Evolutionary conservation across 1,140 invertebrate species (phyloP), one percentile per base, ranked within the genome.

Genomic region (Sitobion miscanthi): DNA sequence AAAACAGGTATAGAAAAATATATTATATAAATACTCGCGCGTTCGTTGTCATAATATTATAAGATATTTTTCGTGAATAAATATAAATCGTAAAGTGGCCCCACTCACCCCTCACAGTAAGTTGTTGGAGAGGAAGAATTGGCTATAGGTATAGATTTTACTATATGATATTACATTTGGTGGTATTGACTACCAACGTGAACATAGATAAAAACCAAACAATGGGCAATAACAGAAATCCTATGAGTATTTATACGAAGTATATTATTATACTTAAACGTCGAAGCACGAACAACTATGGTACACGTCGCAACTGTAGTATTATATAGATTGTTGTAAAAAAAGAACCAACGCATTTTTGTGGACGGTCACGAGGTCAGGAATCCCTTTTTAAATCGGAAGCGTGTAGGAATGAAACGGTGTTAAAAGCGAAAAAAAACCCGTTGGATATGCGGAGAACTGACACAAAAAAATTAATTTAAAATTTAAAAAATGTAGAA

Each of bases 211-310:
- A 57, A 90, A 88, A 35, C 47, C 25, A 62, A 90, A 90, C 88
- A 90, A 90, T 90, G 35, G 88, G 88, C 52, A 69, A 69, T 90
- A 69, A 69, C 54, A 45, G 54, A 69, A 90, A 90, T 90, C 89
- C 42, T 69, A 42, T n/a, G 38, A 47, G 89, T 90, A 90, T 62
- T 62, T 90, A 42, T 90, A 89, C 57, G 25, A 35, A 90, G 45
- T 90, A 69, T 69, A 69, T 90, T 90, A 49, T 45, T 90, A 49
- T 45, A 90, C 52, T 57, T 90, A 57, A 90, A 38, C 35, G n/a
- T 90, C 35, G 38, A 42, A 69, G 23, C 89, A 69, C 89, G 57
- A n/a, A 69, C 25, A 30, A 4, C 25, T 25, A 57, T 11, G 57
- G 14, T 45, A 30, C 54, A 69, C 54, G 89, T 69, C 9, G n/a